Evolutionary conservation across 2,113 vertebrate species (phyloP).

Genomic region (Asarcornis scutulata): DNA sequence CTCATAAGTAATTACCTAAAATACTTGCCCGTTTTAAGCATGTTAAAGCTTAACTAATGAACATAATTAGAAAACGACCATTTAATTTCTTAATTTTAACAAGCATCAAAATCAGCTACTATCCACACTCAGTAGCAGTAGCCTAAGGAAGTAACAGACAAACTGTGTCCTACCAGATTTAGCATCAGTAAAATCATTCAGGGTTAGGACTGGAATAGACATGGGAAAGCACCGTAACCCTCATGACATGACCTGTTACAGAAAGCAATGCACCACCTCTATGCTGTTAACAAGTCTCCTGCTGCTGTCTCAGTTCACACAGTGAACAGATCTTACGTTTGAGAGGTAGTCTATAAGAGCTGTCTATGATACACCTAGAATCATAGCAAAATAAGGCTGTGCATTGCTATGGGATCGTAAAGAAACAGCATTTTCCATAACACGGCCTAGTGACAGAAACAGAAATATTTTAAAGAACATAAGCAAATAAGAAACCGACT

Average conservation of each 20-base stretch:
- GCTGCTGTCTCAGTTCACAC: not conserved
- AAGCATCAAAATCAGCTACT: not conserved
- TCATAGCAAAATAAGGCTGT: not conserved
- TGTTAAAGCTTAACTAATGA: not conserved
- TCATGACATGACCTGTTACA: not conserved
- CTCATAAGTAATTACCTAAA: not conserved
- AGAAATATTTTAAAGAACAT: not conserved
- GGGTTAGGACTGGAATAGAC: not conserved
- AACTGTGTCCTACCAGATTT: not conserved
- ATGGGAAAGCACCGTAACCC: not conserved
- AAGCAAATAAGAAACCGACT: constrained; percentile 1
- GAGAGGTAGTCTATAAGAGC: not conserved
- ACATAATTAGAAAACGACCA: not conserved
- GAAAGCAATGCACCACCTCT: not conserved
- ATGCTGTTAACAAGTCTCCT: not conserved
- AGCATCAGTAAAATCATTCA: not conserved
- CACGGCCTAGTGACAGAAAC: not conserved
- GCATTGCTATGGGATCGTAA: not conserved
- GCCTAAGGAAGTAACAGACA: not conserved
- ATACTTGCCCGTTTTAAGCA: not conserved
- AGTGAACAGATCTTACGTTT: not conserved
- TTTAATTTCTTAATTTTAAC: not conserved
- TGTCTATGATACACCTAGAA: not conserved
- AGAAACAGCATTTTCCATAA: not conserved
- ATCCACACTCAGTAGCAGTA: not conserved